Evolutionary conservation across 1,140 invertebrate genomes (phyloP).

Genomic region (Drosophila bocqueti): DNA sequence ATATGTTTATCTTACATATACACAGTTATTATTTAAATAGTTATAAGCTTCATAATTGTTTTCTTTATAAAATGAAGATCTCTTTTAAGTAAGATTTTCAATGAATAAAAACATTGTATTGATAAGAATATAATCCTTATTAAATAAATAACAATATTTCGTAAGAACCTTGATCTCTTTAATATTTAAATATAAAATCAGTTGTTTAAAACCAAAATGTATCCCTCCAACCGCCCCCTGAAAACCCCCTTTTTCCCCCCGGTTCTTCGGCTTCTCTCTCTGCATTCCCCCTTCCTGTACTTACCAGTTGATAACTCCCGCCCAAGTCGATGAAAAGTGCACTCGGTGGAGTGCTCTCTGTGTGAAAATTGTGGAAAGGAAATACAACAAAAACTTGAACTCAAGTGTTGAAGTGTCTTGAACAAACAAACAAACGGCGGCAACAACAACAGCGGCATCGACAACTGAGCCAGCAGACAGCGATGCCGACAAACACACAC

Average conservation of each 20-base stretch:
- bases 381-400: conserved; percentile 65
- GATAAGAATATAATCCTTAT: no score
- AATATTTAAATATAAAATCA: no score
- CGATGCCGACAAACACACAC: conserved; percentile 61
- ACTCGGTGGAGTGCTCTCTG: conserved; percentile 44
- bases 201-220: no score
- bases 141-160: no score
- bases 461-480: conserved; percentile 41
- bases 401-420: conserved; percentile 76
- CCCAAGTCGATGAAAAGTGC: conserved; percentile 51
- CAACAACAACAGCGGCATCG: conserved; percentile 43
- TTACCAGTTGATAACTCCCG: conserved; percentile 40
- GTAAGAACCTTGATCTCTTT: no score
- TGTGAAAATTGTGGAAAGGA: conserved; percentile 73
- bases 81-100: no score
- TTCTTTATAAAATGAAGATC: no score
- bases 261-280: not conserved
- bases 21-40: no score
- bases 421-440: conserved; percentile 70
- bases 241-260: not conserved
- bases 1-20: no score
- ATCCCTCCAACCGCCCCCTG: not conserved
- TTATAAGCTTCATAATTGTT: no score
- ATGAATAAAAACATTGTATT: no score
- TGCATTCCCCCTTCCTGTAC: not conserved